phyloP scores from a whole-genome alignment of 2,797 vertebrate species.

The Florisuga fusca region DNA sequence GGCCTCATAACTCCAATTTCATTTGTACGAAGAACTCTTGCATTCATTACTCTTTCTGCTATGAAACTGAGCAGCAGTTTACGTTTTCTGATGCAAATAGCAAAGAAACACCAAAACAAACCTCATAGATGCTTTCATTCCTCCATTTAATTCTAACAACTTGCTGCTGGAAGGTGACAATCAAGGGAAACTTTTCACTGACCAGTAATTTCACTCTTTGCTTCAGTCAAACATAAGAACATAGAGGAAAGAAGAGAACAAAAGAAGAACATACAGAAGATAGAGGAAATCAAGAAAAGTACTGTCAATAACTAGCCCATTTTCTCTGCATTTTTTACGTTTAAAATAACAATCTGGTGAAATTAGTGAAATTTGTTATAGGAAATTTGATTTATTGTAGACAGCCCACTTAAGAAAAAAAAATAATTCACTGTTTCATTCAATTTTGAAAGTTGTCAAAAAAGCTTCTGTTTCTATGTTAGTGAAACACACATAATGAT shows the following conservation, averaged over 20 bases:
- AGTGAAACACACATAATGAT: neutral
- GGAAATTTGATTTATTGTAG: neutral
- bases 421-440: neutral
- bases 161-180: neutral
- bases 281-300: neutral
- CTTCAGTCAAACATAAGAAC: no score
- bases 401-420: neutral
- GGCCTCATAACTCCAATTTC: neutral
- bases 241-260: no score
- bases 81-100: neutral
- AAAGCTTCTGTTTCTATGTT: neutral
- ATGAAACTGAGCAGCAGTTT: neutral
- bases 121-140: neutral
- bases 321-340: neutral
- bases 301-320: neutral
- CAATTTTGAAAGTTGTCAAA: neutral
- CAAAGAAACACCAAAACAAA: neutral
- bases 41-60: neutral
- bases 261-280: no score
- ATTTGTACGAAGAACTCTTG: neutral
- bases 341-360: neutral
- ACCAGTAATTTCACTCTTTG: neutral
- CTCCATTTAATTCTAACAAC: neutral
- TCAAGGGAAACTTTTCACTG: neutral
- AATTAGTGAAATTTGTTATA: neutral